Base-by-base conservation (phyloP, 2,888 invertebrate species). In the Troides helena region DNA sequence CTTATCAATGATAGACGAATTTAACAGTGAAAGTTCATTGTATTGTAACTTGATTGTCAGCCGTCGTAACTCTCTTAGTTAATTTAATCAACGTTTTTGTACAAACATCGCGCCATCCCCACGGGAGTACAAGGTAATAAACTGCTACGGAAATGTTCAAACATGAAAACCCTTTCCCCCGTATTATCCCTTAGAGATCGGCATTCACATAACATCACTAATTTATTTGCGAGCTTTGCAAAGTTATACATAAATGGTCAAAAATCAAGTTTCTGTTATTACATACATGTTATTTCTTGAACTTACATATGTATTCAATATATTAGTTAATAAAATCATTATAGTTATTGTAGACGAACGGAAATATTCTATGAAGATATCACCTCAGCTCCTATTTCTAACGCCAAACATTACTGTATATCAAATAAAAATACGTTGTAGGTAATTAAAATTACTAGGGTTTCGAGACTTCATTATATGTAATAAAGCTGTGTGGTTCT, bases 121-220 rank as follows among this genome's bases (percentile, higher is more conserved):
- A 60, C 2, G 60, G 14, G 65, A 62, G 43, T 58, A 67, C 60
- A 63, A 60, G 46, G 46, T 59, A 58, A 60, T n/a, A 57, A 57
- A 70, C 67, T 67, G 50, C 23, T 36, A 60, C 14, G 21, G 57
- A 30, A n/a, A 53, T 64, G 64, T 36, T 39, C 39, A 63, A 67
- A 70, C 70, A 71, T 36, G 70, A 65, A 71, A 71, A 71, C 70
- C 70, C 67, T 67, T 61, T 71, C 25, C 67, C 39, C 58, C 30
- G 18, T n/a, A 46, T 71, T 67, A 62, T 64, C 39, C 65, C 64
- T 58, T 30, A 23, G 39, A 57, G 46, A 67, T 67, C 57, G 64
- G 57, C 60, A n/a, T 23, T 56, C 56, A 39, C 30, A 43, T n/a
- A 18, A 53, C 53, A 17, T 14, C 43, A 39, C 25, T 60, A 67